Conservation (phyloP, 2,797 vertebrate species). For the Percopsis omiscomaycus region DNA sequence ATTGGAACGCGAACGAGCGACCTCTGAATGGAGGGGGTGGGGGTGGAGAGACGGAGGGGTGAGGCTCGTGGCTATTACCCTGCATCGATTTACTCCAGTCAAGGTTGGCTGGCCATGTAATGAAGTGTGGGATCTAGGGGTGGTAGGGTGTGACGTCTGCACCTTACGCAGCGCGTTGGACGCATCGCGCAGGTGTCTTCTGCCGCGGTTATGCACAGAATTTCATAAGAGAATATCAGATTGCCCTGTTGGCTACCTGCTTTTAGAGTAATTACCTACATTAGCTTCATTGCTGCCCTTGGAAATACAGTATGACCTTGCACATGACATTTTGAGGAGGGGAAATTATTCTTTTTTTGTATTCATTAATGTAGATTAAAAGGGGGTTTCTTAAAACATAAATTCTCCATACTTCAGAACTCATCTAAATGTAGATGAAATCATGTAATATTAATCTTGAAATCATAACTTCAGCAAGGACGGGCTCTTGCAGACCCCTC, state of each 20-base stretch:
- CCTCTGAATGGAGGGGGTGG: slow-evolving; percentile 10
- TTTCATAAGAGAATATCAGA: slow-evolving; percentile 22
- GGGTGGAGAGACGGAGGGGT: slow-evolving; percentile 42
- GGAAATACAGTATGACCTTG: not conserved
- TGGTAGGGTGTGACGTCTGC: slow-evolving; percentile 57
- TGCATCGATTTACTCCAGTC: slow-evolving; percentile 75
- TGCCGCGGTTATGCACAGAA: slow-evolving; percentile 43
- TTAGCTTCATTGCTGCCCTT: no score
- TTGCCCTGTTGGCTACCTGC: slow-evolving; percentile 2
- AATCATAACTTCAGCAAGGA: not conserved
- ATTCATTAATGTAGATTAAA: not conserved
- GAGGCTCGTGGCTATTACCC: slow-evolving; percentile 68
- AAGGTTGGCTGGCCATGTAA: slow-evolving; percentile 71
- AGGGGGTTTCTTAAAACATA: not conserved
- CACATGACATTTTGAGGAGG: not conserved
- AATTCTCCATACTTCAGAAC: not conserved
- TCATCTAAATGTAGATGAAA: slow-evolving; percentile 4
- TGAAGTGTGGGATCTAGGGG: slow-evolving; percentile 76
- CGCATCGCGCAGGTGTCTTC: slow-evolving; percentile 34
- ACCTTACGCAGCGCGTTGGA: slow-evolving; percentile 58
- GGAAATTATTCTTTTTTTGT: not conserved
- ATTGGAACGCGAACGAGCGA: no score
- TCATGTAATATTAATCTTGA: slow-evolving; percentile 3
- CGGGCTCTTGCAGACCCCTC: not conserved
- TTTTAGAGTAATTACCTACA: not conserved